Evolutionary conservation across 2,113 vertebrate genomes (phyloP).

Genomic region (Ceuthmochares aereus): DNA sequence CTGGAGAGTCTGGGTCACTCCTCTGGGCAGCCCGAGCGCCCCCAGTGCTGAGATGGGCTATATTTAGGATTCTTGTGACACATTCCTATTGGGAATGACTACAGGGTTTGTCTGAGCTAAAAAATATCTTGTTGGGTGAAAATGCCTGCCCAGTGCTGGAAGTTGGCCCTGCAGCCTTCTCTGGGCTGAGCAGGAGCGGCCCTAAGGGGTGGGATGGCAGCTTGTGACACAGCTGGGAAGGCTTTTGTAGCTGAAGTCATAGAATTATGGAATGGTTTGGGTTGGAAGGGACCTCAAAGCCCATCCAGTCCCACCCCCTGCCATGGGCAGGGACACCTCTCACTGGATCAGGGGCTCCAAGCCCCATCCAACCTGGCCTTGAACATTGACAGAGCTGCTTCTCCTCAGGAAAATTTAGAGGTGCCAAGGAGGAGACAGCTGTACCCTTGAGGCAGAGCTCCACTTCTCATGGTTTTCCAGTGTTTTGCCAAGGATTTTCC

Average conservation of each 20-base stretch:
- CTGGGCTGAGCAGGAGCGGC: not conserved
- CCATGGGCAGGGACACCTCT: no score
- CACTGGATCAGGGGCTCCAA: no score
- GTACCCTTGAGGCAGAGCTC: not conserved
- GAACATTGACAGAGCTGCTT: not conserved
- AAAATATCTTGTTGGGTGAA: not conserved
- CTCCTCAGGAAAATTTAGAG: not conserved
- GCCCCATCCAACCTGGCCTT: not conserved
- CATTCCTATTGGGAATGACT: not conserved
- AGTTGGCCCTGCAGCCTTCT: not conserved
- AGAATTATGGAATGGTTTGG: no score
- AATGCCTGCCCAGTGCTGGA: not conserved
- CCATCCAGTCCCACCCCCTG: no score
- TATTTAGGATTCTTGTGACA: not conserved
- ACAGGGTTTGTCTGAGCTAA: not conserved
- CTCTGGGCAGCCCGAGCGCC: not conserved
- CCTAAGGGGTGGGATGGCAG: not conserved
- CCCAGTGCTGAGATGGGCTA: rapidly evolving
- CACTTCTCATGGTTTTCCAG: not conserved
- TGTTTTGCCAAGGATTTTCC: not conserved
- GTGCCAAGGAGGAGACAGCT: not conserved
- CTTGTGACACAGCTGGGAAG: not conserved
- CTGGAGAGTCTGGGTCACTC: not conserved
- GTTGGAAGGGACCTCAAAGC: no score
- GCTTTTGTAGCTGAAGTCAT: not conserved